phyloP scores from a whole-genome alignment of 1,140 invertebrate genomes.

The Laodelphax striatellus region DNA sequence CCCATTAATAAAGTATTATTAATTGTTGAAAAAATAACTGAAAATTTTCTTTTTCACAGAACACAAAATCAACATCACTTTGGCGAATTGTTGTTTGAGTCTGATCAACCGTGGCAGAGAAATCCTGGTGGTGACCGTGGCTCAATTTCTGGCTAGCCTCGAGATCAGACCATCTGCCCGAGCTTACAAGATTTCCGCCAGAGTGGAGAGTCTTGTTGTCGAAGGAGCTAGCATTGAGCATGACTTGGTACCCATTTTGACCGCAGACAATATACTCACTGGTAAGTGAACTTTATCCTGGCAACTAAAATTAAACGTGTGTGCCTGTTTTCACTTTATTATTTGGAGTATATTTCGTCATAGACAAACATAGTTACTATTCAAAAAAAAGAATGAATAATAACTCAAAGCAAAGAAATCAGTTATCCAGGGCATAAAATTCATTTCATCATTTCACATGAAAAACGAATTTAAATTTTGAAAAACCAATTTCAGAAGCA shows the following conservation, averaged over 20 bases:
- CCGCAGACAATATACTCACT: conserved; percentile 52
- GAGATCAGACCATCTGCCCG: conserved; percentile 58
- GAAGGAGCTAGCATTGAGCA: conserved; percentile 64
- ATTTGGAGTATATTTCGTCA: too few relatives aligned
- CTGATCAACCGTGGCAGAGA: conserved; percentile 57
- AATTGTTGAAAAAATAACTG: too few relatives aligned
- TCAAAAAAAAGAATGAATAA: too few relatives aligned
- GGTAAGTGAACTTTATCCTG: conserved; percentile 31
- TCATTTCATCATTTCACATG: too few relatives aligned
- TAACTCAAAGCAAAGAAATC: too few relatives aligned
- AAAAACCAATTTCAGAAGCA: too few relatives aligned
- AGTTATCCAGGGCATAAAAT: too few relatives aligned
- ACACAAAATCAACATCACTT: conserved; percentile 66
- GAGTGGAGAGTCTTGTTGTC: conserved; percentile 65
- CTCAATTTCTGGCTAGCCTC: conserved; percentile 57
- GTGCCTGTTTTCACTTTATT: not conserved
- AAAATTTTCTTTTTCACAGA: conserved; percentile 37
- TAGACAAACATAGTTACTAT: too few relatives aligned
- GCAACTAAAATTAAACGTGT: not conserved
- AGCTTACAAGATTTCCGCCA: conserved; percentile 56
- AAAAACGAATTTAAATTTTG: too few relatives aligned
- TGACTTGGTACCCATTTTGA: conserved; percentile 58
- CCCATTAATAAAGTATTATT: too few relatives aligned
- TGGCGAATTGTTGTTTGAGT: conserved; percentile 60
- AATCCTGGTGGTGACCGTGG: conserved; percentile 57